phyloP scores from a whole-genome alignment of 2,888 invertebrate species.

The Sialis fuliginosa region DNA sequence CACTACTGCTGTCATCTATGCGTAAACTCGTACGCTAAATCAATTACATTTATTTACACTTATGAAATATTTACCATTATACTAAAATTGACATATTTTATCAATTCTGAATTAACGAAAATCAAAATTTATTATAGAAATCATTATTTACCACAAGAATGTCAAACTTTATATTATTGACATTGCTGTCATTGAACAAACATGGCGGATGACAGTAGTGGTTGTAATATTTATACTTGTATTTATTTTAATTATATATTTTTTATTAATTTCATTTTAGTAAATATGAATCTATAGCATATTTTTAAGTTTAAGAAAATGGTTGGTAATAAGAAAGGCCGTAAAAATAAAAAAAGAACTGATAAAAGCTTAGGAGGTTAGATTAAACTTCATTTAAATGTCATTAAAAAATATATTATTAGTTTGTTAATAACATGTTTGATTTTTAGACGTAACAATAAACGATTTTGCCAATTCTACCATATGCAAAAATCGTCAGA shows the following conservation, averaged over 20 bases:
- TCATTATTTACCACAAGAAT: neutral
- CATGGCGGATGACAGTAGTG: slow-evolving; percentile 17
- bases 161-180: neutral
- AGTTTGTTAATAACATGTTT: slow-evolving; percentile 7
- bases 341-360: slow-evolving; percentile 18
- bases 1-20: neutral
- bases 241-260: slow-evolving; percentile 16
- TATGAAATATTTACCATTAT: slow-evolving; percentile 1
- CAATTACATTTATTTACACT: neutral
- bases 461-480: slow-evolving; percentile 45
- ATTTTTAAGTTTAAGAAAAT: slow-evolving; percentile 15
- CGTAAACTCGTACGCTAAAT: neutral
- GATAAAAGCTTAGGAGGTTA: slow-evolving; percentile 22
- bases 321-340: slow-evolving; percentile 17
- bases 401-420: neutral
- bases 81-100: slow-evolving; percentile 6
- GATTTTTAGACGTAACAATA: slow-evolving; percentile 41
- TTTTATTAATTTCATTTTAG: slow-evolving; percentile 17
- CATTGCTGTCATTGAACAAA: slow-evolving; percentile 5
- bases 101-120: slow-evolving; percentile 6
- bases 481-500: slow-evolving; percentile 17
- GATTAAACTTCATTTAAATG: neutral
- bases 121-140: slow-evolving; percentile 4
- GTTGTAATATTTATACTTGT: slow-evolving; percentile 14
- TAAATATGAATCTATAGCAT: slow-evolving; percentile 17